phyloP scores from a whole-genome alignment of 2,797 vertebrate species.

The Erpetoichthys calabaricus region DNA sequence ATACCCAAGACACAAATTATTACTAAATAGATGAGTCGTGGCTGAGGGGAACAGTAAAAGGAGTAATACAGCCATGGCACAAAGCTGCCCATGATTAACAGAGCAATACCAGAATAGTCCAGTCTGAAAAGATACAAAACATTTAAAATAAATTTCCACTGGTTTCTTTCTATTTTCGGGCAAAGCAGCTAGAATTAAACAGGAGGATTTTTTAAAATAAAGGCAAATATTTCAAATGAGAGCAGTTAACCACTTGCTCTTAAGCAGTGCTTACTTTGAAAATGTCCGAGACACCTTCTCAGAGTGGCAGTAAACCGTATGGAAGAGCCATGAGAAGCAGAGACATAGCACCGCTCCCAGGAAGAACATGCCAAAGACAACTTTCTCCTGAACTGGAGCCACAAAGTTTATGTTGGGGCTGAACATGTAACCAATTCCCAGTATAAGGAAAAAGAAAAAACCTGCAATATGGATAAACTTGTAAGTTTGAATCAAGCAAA shows the following conservation, averaged over 20 bases:
- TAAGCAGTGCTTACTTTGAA: slow-evolving; percentile 19
- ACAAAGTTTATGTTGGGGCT: slow-evolving; percentile 21
- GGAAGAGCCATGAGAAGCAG: slow-evolving; percentile 24
- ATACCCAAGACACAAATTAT: slow-evolving; percentile 22
- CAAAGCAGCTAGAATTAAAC: too few species aligned
- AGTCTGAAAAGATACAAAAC: slow-evolving; percentile 12
- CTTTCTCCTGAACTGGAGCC: slow-evolving; percentile 20
- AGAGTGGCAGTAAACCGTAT: slow-evolving; percentile 23
- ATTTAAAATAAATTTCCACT: too few species aligned
- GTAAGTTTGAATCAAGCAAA: too few species aligned
- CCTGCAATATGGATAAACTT: slow-evolving; percentile 9
- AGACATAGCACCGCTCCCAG: slow-evolving; percentile 20
- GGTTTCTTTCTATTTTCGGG: too few species aligned
- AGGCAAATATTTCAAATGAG: not conserved
- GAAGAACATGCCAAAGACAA: slow-evolving; percentile 22
- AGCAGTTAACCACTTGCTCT: not conserved
- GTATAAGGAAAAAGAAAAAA: slow-evolving; percentile 19
- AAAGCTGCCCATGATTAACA: slow-evolving; percentile 25
- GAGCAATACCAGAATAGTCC: slow-evolving; percentile 24
- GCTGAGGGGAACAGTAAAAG: slow-evolving; percentile 24
- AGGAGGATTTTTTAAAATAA: too few species aligned
- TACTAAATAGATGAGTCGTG: slow-evolving; percentile 22
- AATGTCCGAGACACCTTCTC: slow-evolving; percentile 21
- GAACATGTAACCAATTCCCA: slow-evolving; percentile 20
- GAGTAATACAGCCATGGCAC: slow-evolving; percentile 25